Evolutionary conservation across 2,888 invertebrate species (phyloP).

Genomic region (Apoda limacodes): DNA sequence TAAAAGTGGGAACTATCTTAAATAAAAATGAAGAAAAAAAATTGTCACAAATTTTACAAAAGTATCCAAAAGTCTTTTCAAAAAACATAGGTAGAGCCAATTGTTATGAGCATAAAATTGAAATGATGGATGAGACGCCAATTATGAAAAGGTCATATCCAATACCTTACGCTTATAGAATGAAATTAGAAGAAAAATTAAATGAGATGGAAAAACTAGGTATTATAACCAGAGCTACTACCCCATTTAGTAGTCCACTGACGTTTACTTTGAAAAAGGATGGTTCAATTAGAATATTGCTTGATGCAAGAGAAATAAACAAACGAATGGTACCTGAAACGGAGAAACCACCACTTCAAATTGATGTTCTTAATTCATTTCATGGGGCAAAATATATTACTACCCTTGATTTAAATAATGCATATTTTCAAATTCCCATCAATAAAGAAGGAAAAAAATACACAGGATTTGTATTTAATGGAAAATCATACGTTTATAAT

Average conservation of each 20-base stretch:
- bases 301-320: conserved; percentile 16
- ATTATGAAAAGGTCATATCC: conserved; percentile 18
- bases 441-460: conserved; percentile 9
- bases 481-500: too few relatives aligned
- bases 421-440: conserved; percentile 18
- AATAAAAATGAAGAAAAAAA: too few relatives aligned
- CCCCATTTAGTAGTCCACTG: conserved; percentile 19
- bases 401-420: conserved; percentile 18
- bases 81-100: conserved; percentile 13
- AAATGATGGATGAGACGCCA: conserved; percentile 13
- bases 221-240: conserved; percentile 14
- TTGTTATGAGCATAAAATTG: conserved; percentile 19
- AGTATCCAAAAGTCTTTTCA: conserved; percentile 8
- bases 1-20: neutral
- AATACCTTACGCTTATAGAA: conserved; percentile 20
- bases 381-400: conserved; percentile 14
- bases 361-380: conserved; percentile 15
- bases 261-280: conserved; percentile 15
- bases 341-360: conserved; percentile 11
- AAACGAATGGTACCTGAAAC: conserved; percentile 13
- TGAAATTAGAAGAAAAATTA: conserved; percentile 15
- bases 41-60: conserved; percentile 9
- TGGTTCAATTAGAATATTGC: conserved; percentile 7
- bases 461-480: conserved; percentile 18
- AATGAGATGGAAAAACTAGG: conserved; percentile 16